Evolutionary conservation across 2,113 vertebrate genomes (phyloP).

Genomic region (Bostrychus sinensis): DNA sequence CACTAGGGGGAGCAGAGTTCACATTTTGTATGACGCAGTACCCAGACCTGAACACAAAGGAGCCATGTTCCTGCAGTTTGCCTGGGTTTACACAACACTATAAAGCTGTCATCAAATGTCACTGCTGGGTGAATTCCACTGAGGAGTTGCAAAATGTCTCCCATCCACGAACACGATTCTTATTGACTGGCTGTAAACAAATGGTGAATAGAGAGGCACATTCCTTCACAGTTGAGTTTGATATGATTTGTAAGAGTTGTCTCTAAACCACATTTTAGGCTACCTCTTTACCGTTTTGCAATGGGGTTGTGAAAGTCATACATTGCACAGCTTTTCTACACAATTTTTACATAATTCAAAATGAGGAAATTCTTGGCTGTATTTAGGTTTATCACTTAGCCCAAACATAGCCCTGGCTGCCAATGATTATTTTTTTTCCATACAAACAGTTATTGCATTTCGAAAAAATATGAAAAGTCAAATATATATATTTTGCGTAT

Average conservation of each 20-base stretch:
- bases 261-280: conserved; percentile 33
- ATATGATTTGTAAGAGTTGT: conserved; percentile 42
- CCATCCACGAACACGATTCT: conserved; percentile 5
- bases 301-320: conserved; percentile 11
- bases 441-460: too few species aligned
- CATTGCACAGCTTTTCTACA: background rate
- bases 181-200: conserved; percentile 13
- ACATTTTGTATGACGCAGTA: background rate
- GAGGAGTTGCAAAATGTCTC: background rate
- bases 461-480: too few species aligned
- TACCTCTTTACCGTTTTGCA: conserved; percentile 13
- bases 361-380: background rate
- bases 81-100: background rate
- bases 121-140: conserved; percentile 8
- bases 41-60: conserved; percentile 5
- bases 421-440: background rate
- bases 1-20: background rate
- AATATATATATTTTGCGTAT: background rate
- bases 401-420: background rate
- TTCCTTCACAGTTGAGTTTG: conserved; percentile 37
- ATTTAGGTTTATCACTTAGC: too few species aligned
- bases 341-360: background rate
- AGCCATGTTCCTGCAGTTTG: background rate
- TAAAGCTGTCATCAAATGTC: conserved; percentile 17
- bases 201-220: background rate